Evolutionary conservation across 1,140 invertebrate species (phyloP).

Genomic region (Lordiphosa mommai): DNA sequence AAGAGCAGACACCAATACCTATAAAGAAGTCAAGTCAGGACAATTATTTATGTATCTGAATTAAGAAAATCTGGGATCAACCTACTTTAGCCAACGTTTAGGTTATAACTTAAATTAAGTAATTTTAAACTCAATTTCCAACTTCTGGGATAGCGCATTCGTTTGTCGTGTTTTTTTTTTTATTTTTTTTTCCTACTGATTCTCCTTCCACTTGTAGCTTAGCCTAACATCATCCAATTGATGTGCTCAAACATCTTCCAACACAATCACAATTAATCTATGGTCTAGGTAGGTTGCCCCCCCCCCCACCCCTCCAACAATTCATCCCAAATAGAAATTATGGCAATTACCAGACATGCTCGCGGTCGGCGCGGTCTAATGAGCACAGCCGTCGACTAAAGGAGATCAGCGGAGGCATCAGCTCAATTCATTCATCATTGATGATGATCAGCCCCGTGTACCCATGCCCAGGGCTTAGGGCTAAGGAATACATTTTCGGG

Average conservation of each 20-base stretch:
- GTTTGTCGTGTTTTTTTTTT: too few species aligned
- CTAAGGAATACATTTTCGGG: constrained; percentile 44
- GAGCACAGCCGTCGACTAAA: constrained; percentile 42
- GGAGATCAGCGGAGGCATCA: constrained; percentile 39
- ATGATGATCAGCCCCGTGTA: constrained; percentile 46
- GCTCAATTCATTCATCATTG: constrained; percentile 74
- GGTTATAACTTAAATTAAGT: too few species aligned
- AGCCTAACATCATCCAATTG: constrained; percentile 17
- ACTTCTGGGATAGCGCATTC: too few species aligned
- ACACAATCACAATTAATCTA: constrained; percentile 67
- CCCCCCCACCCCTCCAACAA: constrained; percentile 1
- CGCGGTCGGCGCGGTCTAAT: constrained; percentile 62
- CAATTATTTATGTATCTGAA: too few species aligned
- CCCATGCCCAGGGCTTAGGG: not conserved
- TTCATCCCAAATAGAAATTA: constrained; percentile 39
- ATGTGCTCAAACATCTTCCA: constrained; percentile 11
- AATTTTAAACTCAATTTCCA: too few species aligned
- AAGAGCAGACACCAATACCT: too few species aligned
- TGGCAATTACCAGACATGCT: constrained; percentile 69
- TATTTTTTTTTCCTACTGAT: too few species aligned
- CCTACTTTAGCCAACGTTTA: too few species aligned
- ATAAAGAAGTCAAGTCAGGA: too few species aligned
- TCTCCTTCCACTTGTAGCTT: too few species aligned
- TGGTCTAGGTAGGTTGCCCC: constrained; percentile 35
- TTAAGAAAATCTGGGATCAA: too few species aligned